Evolutionary conservation across 2,888 invertebrate species (phyloP).

Genomic region (Parthenolecanium corni): DNA sequence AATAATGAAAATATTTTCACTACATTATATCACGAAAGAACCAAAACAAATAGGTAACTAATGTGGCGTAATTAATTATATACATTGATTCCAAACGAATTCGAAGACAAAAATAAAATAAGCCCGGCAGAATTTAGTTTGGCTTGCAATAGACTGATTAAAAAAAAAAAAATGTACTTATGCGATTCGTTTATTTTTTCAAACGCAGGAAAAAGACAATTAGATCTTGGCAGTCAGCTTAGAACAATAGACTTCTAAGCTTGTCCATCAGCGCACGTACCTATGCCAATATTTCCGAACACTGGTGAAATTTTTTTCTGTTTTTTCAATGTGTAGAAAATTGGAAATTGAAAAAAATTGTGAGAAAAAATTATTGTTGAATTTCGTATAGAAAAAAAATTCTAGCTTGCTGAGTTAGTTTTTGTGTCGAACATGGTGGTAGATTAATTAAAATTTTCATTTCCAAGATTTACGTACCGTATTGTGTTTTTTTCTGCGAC

Average conservation of each 20-base stretch:
- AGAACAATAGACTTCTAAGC: background rate
- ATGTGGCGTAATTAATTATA: conserved; percentile 8
- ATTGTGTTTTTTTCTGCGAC: conserved; percentile 18
- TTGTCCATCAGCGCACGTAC: background rate
- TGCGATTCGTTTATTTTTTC: conserved; percentile 1
- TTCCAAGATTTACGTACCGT: conserved; percentile 3
- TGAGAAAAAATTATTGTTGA: background rate
- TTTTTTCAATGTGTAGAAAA: no score
- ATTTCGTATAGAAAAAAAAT: no score
- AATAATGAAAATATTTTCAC: background rate
- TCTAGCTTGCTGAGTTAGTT: no score
- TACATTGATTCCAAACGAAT: conserved; percentile 3
- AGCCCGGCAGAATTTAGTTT: conserved; percentile 7
- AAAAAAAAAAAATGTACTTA: background rate
- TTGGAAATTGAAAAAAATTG: background rate
- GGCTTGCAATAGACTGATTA: background rate
- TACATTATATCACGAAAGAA: background rate
- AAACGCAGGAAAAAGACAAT: background rate
- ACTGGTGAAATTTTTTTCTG: background rate
- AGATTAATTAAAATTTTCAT: no score
- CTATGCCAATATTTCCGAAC: conserved; percentile 1
- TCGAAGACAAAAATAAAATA: conserved; percentile 16
- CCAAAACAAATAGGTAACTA: background rate
- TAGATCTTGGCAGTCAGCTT: background rate
- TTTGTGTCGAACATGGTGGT: no score